Conservation (phyloP, 2,797 vertebrate genomes). For the Acanthopagrus latus region DNA sequence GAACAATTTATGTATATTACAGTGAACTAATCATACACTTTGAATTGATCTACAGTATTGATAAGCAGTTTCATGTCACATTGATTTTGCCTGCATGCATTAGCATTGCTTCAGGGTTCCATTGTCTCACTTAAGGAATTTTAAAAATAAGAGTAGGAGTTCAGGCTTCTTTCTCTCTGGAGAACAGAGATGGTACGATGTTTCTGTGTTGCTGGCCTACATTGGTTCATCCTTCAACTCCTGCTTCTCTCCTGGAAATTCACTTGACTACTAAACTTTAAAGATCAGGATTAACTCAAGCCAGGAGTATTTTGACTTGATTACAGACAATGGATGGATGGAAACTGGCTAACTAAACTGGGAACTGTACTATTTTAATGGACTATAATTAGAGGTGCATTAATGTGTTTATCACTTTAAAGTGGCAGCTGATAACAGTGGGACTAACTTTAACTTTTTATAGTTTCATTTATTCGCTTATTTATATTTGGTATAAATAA, state of each 20-base stretch:
- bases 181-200: neutral
- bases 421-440: neutral
- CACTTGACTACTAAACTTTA: neutral
- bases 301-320: neutral
- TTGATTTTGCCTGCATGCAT: neutral
- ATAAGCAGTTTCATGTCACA: neutral
- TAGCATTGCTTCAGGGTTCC: neutral
- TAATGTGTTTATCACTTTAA: neutral
- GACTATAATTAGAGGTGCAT: neutral
- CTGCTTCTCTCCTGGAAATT: neutral
- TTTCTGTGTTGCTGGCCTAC: neutral
- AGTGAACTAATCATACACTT: neutral
- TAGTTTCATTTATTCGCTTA: no score
- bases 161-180: neutral
- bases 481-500: no score
- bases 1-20: neutral
- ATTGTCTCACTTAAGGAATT: neutral
- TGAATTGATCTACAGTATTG: neutral
- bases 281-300: neutral
- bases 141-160: neutral
- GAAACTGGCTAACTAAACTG: neutral
- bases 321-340: no score
- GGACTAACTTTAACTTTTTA: no score
- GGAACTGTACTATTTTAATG: neutral
- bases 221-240: neutral